Evolutionary conservation across 2,888 invertebrate species (phyloP).

Genomic region (Leucophenga montana): DNA sequence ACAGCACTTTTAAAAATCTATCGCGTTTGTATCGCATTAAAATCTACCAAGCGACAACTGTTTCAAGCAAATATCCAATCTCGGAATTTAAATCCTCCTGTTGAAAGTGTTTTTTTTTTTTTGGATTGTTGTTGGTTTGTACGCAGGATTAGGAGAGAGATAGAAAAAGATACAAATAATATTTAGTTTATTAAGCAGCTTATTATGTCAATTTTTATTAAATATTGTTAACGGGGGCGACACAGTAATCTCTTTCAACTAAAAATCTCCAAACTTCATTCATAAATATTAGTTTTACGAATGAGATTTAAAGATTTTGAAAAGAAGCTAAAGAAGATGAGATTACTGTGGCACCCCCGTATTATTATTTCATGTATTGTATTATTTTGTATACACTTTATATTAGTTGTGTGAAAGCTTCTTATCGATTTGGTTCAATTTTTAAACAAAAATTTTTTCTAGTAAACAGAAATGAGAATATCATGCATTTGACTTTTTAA

Average conservation of each 20-base stretch:
- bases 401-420: too few relatives aligned
- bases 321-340: too few relatives aligned
- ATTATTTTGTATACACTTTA: slow-evolving; percentile 30
- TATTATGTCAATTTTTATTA: slow-evolving; percentile 26
- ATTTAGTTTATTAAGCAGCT: slow-evolving; percentile 42
- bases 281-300: too few relatives aligned
- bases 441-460: background rate
- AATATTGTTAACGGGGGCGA: too few relatives aligned
- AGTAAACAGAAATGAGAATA: background rate
- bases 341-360: too few relatives aligned
- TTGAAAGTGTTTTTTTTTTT: slow-evolving; percentile 59
- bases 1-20: background rate
- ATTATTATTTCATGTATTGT: slow-evolving; percentile 18
- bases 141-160: slow-evolving; percentile 45
- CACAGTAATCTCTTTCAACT: too few relatives aligned
- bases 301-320: too few relatives aligned
- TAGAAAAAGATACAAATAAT: slow-evolving; percentile 55
- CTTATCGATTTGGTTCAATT: too few relatives aligned
- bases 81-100: slow-evolving; percentile 81
- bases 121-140: slow-evolving; percentile 36
- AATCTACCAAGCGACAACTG: slow-evolving; percentile 77
- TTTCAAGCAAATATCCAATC: slow-evolving; percentile 79
- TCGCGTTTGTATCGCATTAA: slow-evolving; percentile 27
- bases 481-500: slow-evolving; percentile 23
- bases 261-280: too few relatives aligned